Conservation (phyloP, 2,113 vertebrate genomes). For the Eira barbara region DNA sequence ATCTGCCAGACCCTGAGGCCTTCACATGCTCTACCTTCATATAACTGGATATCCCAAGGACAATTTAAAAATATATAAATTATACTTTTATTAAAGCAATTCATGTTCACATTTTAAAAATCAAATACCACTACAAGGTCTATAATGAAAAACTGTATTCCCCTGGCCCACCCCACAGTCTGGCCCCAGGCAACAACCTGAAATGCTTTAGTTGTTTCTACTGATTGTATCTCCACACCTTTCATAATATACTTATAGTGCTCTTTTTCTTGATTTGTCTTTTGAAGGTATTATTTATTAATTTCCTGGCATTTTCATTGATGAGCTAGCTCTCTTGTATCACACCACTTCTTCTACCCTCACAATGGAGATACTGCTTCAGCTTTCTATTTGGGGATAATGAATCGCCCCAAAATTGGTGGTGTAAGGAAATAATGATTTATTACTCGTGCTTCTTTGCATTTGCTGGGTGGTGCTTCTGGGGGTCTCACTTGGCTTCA, state of each 20-base stretch:
- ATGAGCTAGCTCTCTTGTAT: not conserved
- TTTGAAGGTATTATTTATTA: constrained; percentile 35
- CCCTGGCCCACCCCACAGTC: constrained; percentile 49
- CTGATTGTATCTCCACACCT: not conserved
- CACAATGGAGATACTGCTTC: not conserved
- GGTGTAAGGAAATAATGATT: not conserved
- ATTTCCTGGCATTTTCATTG: not conserved
- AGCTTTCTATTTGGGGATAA: not conserved
- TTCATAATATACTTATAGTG: not conserved
- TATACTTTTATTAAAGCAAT: constrained; percentile 61
- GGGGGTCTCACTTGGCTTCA: not conserved
- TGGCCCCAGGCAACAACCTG: constrained; percentile 63
- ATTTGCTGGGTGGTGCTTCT: not conserved
- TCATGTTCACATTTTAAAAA: constrained; percentile 61
- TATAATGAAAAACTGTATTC: constrained; percentile 58
- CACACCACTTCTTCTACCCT: not conserved
- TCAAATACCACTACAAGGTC: constrained; percentile 62
- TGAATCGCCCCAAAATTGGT: not conserved
- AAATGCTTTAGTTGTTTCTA: constrained; percentile 45
- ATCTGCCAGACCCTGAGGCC: not conserved
- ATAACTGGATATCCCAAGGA: not conserved
- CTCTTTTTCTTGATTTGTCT: not conserved
- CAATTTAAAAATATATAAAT: constrained; percentile 51
- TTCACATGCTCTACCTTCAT: not conserved
- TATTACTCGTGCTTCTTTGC: not conserved